A percentile compares a stretch with the other conserved stretches of the same genome.
phyloP scores from a whole-genome alignment of 2,888 invertebrate genomes.

The Dryomyza anilis region DNA sequence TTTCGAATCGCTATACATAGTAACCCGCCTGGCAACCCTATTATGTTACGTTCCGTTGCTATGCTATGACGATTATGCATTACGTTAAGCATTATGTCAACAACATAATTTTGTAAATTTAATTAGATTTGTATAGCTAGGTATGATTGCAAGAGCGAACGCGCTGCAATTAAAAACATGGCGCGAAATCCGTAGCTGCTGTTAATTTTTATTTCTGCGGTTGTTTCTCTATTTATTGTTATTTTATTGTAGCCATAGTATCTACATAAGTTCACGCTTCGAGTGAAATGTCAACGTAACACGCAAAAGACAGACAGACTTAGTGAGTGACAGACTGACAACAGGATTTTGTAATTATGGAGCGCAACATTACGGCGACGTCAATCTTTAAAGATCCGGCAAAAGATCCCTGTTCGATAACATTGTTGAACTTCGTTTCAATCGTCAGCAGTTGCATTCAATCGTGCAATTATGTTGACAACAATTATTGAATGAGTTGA shows the following conservation, averaged over 20 bases:
- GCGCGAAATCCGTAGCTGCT: too few relatives aligned
- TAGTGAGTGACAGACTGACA: too few relatives aligned
- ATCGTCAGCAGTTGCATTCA: too few relatives aligned
- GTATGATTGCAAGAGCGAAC: too few relatives aligned
- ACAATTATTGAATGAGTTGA: too few relatives aligned
- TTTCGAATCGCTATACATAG: too few relatives aligned
- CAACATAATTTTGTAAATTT: conserved; percentile 24
- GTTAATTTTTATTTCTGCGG: too few relatives aligned
- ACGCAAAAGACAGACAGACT: too few relatives aligned
- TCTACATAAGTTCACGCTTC: neutral
- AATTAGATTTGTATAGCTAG: conserved; percentile 17
- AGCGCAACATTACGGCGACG: neutral
- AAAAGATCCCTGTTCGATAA: too few relatives aligned
- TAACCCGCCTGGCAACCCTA: neutral
- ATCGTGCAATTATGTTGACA: too few relatives aligned
- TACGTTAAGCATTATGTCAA: neutral
- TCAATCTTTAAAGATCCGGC: neutral
- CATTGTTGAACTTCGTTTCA: neutral
- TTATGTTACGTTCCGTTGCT: neutral
- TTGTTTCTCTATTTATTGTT: neutral
- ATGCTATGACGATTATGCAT: too few relatives aligned
- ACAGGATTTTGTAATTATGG: neutral
- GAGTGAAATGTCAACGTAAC: neutral
- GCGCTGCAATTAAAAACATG: too few relatives aligned
- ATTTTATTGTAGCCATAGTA: neutral